phyloP scores from a whole-genome alignment of 2,888 invertebrate species.

The Autographa pulchrina region DNA sequence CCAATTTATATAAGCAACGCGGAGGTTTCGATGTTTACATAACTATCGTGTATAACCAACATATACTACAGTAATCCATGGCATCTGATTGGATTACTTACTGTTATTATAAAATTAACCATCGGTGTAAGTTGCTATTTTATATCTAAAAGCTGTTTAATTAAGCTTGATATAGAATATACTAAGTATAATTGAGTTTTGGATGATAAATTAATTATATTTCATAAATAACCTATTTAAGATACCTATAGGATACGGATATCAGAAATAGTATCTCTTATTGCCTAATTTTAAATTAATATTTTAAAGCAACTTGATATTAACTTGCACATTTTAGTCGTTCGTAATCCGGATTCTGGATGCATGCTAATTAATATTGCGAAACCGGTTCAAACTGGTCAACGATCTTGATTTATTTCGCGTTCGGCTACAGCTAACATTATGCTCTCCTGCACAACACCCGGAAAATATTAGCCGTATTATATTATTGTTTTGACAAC shows the following conservation, averaged over 20 bases:
- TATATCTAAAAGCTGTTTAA: neutral
- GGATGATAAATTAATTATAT: too few species aligned
- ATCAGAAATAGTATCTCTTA: too few species aligned
- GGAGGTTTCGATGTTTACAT: neutral
- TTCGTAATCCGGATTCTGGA: slow-evolving; percentile 2
- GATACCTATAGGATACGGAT: too few species aligned
- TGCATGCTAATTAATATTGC: neutral
- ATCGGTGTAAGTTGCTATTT: too few species aligned
- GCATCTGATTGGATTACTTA: neutral
- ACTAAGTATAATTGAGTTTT: too few species aligned
- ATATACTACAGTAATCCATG: neutral
- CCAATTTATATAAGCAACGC: neutral
- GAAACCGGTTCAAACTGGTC: neutral
- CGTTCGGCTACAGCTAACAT: neutral
- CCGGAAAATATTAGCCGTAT: slow-evolving; percentile 1
- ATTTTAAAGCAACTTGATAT: neutral
- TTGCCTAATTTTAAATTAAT: neutral
- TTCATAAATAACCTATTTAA: too few species aligned
- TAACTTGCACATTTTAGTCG: neutral
- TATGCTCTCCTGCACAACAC: neutral
- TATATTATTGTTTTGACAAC: slow-evolving; percentile 3
- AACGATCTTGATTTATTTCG: neutral
- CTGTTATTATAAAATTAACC: too few species aligned
- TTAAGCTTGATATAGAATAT: neutral
- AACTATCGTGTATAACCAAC: neutral